These are phyloP conservation scores for Hemithea aestivaria DNA, from an alignment of 2,888 invertebrate genomes.

Conservation along the genomic window DNA sequence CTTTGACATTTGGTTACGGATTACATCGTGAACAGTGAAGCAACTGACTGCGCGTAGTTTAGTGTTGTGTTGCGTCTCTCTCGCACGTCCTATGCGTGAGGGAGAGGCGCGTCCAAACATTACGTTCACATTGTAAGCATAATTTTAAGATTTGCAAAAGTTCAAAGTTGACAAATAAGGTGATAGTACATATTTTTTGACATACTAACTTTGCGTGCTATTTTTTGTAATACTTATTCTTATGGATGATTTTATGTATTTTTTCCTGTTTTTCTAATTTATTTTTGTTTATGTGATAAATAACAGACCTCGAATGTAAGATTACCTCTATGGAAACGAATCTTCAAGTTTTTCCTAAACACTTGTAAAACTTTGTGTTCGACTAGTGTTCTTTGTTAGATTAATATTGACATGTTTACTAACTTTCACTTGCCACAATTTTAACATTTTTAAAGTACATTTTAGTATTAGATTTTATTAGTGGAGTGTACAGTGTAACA, in stretches of 20 bases:
- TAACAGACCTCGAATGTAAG: slow-evolving; percentile 72
- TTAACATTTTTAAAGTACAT: slow-evolving; percentile 60
- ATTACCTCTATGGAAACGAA: slow-evolving; percentile 58
- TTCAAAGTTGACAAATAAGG: slow-evolving; percentile 75
- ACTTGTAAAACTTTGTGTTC: slow-evolving; percentile 54
- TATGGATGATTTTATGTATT: slow-evolving; percentile 65
- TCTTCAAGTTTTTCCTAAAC: slow-evolving; percentile 56
- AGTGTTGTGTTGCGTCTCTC: too few species aligned
- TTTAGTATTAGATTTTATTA: slow-evolving; percentile 64
- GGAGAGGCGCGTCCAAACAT: slow-evolving; percentile 26
- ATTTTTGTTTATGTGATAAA: slow-evolving; percentile 73
- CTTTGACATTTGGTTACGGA: slow-evolving; percentile 71
- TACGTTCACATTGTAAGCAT: slow-evolving; percentile 57
- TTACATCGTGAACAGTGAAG: slow-evolving; percentile 49
- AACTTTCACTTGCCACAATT: slow-evolving; percentile 22
- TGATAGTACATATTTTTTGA: slow-evolving; percentile 66
- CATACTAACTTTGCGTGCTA: slow-evolving; percentile 65
- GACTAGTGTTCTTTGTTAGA: slow-evolving; percentile 56
- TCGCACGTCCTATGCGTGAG: slow-evolving; percentile 15
- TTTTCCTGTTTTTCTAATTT: slow-evolving; percentile 71
- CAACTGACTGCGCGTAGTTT: not conserved
- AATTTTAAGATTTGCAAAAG: slow-evolving; percentile 73
- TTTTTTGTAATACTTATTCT: slow-evolving; percentile 63
- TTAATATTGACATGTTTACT: slow-evolving; percentile 22
- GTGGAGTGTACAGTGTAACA: slow-evolving; percentile 72